A percentile compares a stretch with the other conserved stretches of the same genome.
Conservation (phyloP, 2,113 vertebrate genomes). For the Bothrops jararaca region DNA sequence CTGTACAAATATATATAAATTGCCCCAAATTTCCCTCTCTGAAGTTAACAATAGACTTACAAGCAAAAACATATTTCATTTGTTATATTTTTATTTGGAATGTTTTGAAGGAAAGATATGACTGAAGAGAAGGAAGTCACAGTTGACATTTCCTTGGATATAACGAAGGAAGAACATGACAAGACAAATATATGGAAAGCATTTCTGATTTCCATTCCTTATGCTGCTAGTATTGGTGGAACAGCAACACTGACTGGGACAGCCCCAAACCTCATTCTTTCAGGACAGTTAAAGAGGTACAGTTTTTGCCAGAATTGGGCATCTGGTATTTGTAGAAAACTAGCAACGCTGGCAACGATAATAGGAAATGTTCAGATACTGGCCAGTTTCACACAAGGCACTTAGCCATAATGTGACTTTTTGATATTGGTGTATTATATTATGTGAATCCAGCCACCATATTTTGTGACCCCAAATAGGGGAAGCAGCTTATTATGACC, state of each 20-base stretch:
- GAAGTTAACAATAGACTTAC: neutral
- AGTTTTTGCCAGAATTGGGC: neutral
- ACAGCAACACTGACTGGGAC: conserved; percentile 93
- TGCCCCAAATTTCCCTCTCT: conserved; percentile 23
- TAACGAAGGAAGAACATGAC: conserved; percentile 77
- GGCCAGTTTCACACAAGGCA: neutral
- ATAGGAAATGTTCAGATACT: neutral
- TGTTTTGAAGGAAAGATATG: conserved; percentile 72
- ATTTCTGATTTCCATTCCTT: conserved; percentile 94
- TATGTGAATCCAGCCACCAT: neutral
- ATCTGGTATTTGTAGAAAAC: neutral
- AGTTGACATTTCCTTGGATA: conserved; percentile 63
- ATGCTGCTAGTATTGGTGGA: conserved; percentile 92
- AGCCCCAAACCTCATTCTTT: conserved; percentile 91
- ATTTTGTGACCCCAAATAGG: neutral
- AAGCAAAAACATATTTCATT: conserved; percentile 13
- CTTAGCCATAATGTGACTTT: neutral
- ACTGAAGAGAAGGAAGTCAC: conserved; percentile 68
- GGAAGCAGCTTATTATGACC: neutral
- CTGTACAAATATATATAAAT: neutral
- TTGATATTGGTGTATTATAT: neutral
- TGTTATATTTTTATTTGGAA: conserved; percentile 55
- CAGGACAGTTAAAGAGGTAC: conserved; percentile 92
- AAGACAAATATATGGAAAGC: conserved; percentile 93
- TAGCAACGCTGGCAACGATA: neutral